These are phyloP conservation scores for Sialia sialis DNA, from an alignment of 2,113 vertebrate genomes.

Conservation along the genomic window DNA sequence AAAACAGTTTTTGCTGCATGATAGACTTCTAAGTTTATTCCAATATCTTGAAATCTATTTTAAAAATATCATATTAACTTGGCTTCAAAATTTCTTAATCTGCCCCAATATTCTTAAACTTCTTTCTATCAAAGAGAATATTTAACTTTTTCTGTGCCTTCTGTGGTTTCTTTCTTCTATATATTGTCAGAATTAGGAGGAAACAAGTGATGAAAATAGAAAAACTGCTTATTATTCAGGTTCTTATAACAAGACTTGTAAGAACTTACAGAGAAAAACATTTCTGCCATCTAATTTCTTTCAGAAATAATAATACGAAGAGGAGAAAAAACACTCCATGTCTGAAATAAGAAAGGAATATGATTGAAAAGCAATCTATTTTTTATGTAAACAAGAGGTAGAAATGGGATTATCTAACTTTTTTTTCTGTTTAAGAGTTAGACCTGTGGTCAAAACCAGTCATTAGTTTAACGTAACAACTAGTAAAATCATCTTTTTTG, in stretches of 20 bases:
- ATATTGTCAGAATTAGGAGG: not conserved
- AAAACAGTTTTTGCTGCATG: not conserved
- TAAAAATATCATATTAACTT: not conserved
- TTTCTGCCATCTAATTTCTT: not conserved
- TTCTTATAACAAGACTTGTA: not conserved
- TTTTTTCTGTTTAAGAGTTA: not conserved
- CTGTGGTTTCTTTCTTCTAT: not conserved
- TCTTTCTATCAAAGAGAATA: conserved; percentile 20
- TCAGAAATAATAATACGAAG: not conserved
- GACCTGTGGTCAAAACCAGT: not conserved
- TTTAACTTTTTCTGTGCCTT: not conserved
- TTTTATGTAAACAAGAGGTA: not conserved
- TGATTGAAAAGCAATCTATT: not conserved
- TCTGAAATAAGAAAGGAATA: not conserved
- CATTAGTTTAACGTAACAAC: not conserved
- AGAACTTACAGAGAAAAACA: not conserved
- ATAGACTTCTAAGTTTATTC: not conserved
- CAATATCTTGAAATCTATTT: not conserved
- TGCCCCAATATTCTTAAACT: not conserved
- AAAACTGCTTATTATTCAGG: not conserved
- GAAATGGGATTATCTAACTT: not conserved
- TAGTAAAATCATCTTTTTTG: not conserved
- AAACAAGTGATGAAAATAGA: not conserved
- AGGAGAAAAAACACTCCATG: not conserved
- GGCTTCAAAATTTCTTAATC: not conserved